phyloP scores from a whole-genome alignment of 2,888 invertebrate genomes.

The Galerucella nymphaeae region DNA sequence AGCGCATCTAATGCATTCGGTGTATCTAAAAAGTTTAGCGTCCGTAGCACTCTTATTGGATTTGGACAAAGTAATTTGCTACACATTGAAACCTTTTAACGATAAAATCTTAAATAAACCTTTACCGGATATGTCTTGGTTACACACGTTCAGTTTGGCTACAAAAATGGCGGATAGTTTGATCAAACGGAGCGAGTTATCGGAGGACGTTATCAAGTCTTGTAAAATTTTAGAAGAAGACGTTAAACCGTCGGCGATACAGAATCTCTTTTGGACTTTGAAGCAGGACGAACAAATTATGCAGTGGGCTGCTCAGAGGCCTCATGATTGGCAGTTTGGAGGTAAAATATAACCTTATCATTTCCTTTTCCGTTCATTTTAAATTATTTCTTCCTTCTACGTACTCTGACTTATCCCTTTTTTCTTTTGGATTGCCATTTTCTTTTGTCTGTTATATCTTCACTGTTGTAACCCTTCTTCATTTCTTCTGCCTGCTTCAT shows the following conservation, averaged over 20 bases:
- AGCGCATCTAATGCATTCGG: constrained; percentile 70
- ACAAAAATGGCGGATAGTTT: constrained; percentile 69
- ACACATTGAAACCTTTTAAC: constrained; percentile 66
- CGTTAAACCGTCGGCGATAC: constrained; percentile 55
- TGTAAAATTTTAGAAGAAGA: constrained; percentile 51
- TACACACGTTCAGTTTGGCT: constrained; percentile 68
- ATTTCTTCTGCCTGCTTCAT: too few species aligned
- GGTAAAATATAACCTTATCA: constrained; percentile 55
- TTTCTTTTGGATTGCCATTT: too few species aligned
- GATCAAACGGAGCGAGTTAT: constrained; percentile 65
- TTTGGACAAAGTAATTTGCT: constrained; percentile 68
- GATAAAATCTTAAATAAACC: constrained; percentile 57
- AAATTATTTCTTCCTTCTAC: too few species aligned
- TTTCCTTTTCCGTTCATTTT: too few species aligned
- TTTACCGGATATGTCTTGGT: constrained; percentile 69
- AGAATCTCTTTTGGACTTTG: constrained; percentile 69
- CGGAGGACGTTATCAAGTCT: constrained; percentile 60
- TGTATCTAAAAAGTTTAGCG: constrained; percentile 70
- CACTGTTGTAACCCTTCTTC: too few species aligned
- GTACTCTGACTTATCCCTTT: too few species aligned
- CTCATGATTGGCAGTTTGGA: constrained; percentile 75
- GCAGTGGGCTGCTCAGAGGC: constrained; percentile 70
- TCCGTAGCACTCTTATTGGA: constrained; percentile 68
- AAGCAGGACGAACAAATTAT: constrained; percentile 72
- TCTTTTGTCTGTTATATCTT: too few species aligned